Evolutionary conservation across 1,140 invertebrate species (phyloP), one percentile per base, ranked within the genome.

Genomic region (Bombus ignitus): DNA sequence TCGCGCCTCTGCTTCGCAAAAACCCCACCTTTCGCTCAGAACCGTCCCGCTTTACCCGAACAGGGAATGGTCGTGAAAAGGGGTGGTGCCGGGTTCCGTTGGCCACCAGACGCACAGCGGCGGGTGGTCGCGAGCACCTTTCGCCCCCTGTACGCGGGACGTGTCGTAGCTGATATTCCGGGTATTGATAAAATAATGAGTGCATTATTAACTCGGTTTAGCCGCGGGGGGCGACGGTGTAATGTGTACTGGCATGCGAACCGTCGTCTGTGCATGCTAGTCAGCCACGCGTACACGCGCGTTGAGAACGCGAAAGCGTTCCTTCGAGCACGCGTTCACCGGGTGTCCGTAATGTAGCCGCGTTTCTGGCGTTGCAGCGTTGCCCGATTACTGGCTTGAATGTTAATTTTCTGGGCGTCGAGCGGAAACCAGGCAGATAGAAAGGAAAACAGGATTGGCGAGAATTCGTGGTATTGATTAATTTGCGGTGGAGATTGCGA

Each of bases 101-200:
- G 18, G 47, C 47, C 47, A 53, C 18, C 47, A 87, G 87, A 81
- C 47, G 87, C 84, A 25, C 10, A 28, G 28, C 25, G 59, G 44
- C 2, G 44, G 78, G n/a, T 53, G 53, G 65, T 81, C 66, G 77
- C 53, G 76, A 83, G 62, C 81, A 89, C 90, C 87, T 88, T 70
- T 77, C 59, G 66, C 73, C 70, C 85, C 71, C 59, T 70, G 25
- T n/a, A 72, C 68, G 79, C 74, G 70, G 44, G 81, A 90, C 80
- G 86, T 89, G 88, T 91, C 88, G 87, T 83, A 85, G 25, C 84
- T 83, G 87, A 92, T 92, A 91, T 93, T 93, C 91, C 78, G 57
- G 83, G 89, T 92, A 94, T 93, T 92, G 92, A 93, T 92, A 91
- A 93, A 93, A 93, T 93, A 92, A 94, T 92, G 88, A 93, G 92